These are phyloP conservation scores for Drosophila athabasca DNA, from an alignment of 1,140 invertebrate genomes.

Conservation along the genomic window DNA sequence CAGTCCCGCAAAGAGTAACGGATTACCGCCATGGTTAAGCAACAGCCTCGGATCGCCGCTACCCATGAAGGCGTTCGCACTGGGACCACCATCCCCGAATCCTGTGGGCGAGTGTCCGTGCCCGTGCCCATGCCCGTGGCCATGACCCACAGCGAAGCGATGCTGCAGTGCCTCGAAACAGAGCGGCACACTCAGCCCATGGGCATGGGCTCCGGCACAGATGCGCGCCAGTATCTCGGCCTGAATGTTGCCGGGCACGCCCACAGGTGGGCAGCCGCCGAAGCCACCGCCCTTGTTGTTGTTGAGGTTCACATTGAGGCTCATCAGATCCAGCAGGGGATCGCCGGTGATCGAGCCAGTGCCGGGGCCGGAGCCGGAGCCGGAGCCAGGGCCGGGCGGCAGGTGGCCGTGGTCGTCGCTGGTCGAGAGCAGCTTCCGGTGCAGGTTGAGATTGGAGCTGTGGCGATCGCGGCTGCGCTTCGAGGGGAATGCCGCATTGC, in stretches of 20 bases:
- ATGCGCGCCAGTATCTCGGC: conserved; percentile 93
- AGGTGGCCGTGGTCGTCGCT: conserved; percentile 84
- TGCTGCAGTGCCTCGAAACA: conserved; percentile 86
- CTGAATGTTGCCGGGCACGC: conserved; percentile 85
- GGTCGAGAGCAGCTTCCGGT: conserved; percentile 93
- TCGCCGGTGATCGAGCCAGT: conserved; percentile 58
- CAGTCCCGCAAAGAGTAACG: conserved; percentile 84
- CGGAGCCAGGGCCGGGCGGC: conserved; percentile 66
- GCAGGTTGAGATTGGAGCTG: conserved; percentile 95
- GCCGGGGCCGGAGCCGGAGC: conserved; percentile 29
- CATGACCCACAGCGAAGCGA: conserved; percentile 71
- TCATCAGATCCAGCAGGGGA: conserved; percentile 72
- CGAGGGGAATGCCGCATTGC: conserved; percentile 97
- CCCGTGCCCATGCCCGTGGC: conserved; percentile 45
- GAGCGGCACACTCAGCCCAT: conserved; percentile 84
- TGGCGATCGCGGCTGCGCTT: conserved; percentile 96
- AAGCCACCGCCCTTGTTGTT: conserved; percentile 72
- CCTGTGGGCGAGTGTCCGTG: conserved; percentile 6
- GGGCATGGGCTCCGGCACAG: conserved; percentile 87
- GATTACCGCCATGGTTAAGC: conserved; percentile 84
- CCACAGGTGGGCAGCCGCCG: not conserved
- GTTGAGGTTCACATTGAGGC: conserved; percentile 68
- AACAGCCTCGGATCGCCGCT: conserved; percentile 75
- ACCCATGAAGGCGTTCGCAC: conserved; percentile 71
- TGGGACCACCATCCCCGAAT: conserved; percentile 55